phyloP scores from a whole-genome alignment of 2,797 vertebrate species.

The Pantherophis alleghaniensis region DNA sequence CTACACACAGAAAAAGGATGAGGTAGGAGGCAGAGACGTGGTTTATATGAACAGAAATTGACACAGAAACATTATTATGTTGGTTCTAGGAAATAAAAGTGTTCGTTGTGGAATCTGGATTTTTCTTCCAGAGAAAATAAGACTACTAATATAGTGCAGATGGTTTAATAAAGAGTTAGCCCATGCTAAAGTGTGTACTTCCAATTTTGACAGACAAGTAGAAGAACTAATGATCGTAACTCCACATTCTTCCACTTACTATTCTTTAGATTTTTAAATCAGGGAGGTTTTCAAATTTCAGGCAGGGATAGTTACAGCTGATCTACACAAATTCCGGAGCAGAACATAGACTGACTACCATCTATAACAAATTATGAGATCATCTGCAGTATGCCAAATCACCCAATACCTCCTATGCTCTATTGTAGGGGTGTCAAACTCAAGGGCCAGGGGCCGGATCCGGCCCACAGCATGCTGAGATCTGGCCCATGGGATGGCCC shows the following conservation, averaged over 20 bases:
- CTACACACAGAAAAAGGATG: background rate
- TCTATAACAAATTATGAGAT: background rate
- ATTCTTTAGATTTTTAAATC: background rate
- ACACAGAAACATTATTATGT: background rate
- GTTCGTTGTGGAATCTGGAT: background rate
- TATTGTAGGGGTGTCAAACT: background rate
- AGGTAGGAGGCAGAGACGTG: background rate
- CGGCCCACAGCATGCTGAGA: no score
- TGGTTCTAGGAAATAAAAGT: background rate
- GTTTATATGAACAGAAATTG: background rate
- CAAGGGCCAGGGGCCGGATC: no score
- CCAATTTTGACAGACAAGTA: background rate
- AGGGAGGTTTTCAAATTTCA: background rate
- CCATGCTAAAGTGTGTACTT: background rate
- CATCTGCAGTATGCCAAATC: background rate
- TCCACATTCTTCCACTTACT: background rate
- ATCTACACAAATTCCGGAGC: background rate
- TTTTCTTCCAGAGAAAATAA: background rate
- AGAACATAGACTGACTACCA: background rate
- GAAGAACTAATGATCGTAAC: background rate
- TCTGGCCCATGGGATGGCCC: no score
- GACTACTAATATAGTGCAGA: background rate
- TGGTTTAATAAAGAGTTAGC: background rate
- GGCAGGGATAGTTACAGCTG: background rate
- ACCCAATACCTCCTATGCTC: background rate